Percentiles rank a stretch among this genome's conserved stretches.
phyloP scores from a whole-genome alignment of 2,888 invertebrate genomes.

The Drosophila testacea region DNA sequence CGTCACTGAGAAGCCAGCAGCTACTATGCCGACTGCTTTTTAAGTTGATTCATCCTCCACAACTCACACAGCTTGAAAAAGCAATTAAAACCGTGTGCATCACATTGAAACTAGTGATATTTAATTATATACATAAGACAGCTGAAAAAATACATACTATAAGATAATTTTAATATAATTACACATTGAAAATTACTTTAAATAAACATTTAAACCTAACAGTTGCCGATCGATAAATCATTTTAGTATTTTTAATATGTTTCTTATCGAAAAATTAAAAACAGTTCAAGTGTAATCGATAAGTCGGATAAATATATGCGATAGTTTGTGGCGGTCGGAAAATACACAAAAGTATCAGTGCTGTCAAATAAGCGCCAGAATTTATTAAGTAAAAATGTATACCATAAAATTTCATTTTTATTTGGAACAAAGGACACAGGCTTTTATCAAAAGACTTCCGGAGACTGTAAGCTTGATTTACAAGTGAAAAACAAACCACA shows the following conservation, averaged over 20 bases:
- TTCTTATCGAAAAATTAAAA: neutral
- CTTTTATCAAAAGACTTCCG: no score
- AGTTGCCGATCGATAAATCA: neutral
- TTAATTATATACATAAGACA: slow-evolving; percentile 17
- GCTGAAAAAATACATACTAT: slow-evolving; percentile 26
- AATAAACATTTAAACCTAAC: slow-evolving; percentile 9
- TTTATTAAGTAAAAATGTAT: no score
- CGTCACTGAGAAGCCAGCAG: slow-evolving; percentile 76
- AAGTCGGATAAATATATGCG: neutral
- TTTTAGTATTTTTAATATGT: neutral
- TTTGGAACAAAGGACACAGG: no score
- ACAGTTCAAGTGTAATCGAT: neutral
- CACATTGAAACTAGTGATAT: slow-evolving; percentile 78
- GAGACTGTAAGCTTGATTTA: no score
- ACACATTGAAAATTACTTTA: neutral
- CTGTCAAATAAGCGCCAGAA: neutral
- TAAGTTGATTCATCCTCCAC: slow-evolving; percentile 30
- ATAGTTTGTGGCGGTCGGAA: slow-evolving; percentile 32
- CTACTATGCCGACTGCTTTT: slow-evolving; percentile 55
- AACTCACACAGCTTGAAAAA: slow-evolving; percentile 24
- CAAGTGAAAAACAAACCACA: neutral
- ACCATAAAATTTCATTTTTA: no score
- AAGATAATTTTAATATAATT: slow-evolving; percentile 22
- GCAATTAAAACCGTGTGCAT: slow-evolving; percentile 63
- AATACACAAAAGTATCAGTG: slow-evolving; percentile 4